Percentiles rank a stretch among this genome's conserved stretches.
Conservation (phyloP, 1,140 invertebrate species). For the Tribolium castaneum region DNA sequence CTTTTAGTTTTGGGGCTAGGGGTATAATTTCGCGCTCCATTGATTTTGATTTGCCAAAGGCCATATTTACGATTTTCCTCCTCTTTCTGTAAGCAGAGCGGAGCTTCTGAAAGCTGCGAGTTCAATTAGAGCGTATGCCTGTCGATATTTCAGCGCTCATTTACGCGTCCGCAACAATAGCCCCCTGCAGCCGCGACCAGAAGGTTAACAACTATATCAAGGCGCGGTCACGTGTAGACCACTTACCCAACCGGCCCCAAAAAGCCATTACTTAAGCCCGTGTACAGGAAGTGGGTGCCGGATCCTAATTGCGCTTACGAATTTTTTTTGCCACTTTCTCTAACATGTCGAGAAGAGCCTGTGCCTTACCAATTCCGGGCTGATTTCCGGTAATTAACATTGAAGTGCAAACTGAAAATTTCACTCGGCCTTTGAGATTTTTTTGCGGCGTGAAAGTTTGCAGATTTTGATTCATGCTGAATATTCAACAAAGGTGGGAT, state of each 20-base stretch:
- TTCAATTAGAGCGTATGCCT: neutral
- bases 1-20: neutral
- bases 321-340: conserved; percentile 7
- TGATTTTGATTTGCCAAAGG: neutral
- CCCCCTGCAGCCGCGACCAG: conserved; percentile 1
- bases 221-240: neutral
- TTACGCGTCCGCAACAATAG: neutral
- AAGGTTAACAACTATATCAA: conserved; percentile 20
- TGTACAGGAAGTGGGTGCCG: neutral
- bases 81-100: neutral
- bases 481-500: conserved; percentile 6
- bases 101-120: neutral
- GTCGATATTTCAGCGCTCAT: neutral
- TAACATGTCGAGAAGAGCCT: neutral
- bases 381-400: conserved; percentile 6
- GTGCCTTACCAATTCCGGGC: neutral
- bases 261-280: neutral
- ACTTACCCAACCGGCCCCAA: neutral
- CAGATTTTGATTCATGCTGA: conserved; percentile 7
- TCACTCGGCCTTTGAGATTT: neutral
- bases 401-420: neutral
- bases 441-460: conserved; percentile 5
- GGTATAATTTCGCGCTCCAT: neutral
- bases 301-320: neutral
- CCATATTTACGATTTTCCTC: neutral